phyloP scores from a whole-genome alignment of 2,888 invertebrate genomes.

The Loripinus fragilis region DNA sequence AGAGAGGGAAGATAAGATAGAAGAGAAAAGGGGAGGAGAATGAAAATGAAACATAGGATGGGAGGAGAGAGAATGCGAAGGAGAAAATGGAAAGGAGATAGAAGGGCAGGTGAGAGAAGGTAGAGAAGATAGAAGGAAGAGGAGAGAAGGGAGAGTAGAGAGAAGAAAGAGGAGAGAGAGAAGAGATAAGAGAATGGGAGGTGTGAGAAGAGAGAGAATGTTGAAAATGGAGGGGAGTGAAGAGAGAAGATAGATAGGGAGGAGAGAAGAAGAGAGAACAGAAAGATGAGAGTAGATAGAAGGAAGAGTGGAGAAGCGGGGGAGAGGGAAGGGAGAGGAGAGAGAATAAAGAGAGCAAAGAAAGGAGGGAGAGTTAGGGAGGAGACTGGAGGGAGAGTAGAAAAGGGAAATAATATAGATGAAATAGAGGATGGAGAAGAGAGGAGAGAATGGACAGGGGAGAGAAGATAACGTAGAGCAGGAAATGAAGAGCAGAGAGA shows the following conservation, averaged over 20 bases:
- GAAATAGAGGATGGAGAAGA: neutral
- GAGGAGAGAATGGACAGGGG: neutral
- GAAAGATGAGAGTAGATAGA: too few relatives aligned
- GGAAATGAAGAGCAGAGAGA: too few relatives aligned
- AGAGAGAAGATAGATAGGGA: neutral
- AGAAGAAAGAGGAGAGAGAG: neutral
- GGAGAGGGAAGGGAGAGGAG: neutral
- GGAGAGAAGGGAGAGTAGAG: too few relatives aligned
- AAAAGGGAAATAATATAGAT: neutral
- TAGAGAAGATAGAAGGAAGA: conserved; percentile 9
- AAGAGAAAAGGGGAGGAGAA: too few relatives aligned
- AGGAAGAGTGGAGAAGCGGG: neutral
- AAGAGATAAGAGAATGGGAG: too few relatives aligned
- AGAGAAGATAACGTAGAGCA: neutral
- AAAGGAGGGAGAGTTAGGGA: too few relatives aligned
- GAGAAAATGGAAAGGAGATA: neutral
- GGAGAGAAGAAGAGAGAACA: neutral
- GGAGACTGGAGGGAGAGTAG: too few relatives aligned
- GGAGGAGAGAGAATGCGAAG: neutral
- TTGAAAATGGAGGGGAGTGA: neutral
- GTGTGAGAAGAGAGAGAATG: neutral
- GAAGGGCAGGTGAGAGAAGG: too few relatives aligned
- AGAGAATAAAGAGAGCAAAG: neutral
- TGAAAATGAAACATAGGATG: too few relatives aligned
- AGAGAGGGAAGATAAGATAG: neutral